Conservation (phyloP, 2,113 vertebrate species). For the Centropristis striata region DNA sequence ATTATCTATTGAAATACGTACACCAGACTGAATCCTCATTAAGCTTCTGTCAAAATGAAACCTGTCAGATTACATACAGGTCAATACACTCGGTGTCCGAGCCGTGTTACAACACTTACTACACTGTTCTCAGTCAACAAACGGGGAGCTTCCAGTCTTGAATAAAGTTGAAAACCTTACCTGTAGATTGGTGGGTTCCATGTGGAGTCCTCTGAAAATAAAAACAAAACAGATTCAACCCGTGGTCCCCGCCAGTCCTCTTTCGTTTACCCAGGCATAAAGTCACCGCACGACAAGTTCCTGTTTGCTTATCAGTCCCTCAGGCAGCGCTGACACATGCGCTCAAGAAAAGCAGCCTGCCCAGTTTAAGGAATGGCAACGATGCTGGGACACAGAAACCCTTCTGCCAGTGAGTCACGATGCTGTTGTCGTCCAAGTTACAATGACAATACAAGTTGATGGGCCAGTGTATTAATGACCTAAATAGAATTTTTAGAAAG, state of each 20-base stretch:
- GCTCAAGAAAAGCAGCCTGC: slow-evolving; percentile 20
- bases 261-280: slow-evolving; percentile 33
- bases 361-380: slow-evolving; percentile 64
- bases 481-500: not conserved
- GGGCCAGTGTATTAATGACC: not conserved
- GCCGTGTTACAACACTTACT: not conserved
- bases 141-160: not conserved
- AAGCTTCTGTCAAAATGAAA: slow-evolving; percentile 18
- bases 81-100: not conserved
- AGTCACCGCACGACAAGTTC: slow-evolving; percentile 58
- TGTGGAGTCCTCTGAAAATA: slow-evolving; percentile 36
- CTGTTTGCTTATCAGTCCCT: slow-evolving; percentile 65
- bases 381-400: slow-evolving; percentile 27
- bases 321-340: slow-evolving; percentile 27
- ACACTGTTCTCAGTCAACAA: not conserved
- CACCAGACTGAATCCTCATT: not conserved
- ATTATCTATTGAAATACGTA: not conserved
- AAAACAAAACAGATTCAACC: slow-evolving; percentile 8
- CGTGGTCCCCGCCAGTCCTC: not conserved
- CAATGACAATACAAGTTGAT: not conserved
- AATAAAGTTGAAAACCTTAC: slow-evolving; percentile 58
- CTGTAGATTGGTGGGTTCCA: slow-evolving; percentile 85
- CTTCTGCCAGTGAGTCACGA: slow-evolving; percentile 67
- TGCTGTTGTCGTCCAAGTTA: slow-evolving; percentile 40
- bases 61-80: not conserved